Evolutionary conservation across 2,888 invertebrate genomes (phyloP), one percentile per base, ranked within the genome.

Genomic region (Spatulosminthurus flaviceps): DNA sequence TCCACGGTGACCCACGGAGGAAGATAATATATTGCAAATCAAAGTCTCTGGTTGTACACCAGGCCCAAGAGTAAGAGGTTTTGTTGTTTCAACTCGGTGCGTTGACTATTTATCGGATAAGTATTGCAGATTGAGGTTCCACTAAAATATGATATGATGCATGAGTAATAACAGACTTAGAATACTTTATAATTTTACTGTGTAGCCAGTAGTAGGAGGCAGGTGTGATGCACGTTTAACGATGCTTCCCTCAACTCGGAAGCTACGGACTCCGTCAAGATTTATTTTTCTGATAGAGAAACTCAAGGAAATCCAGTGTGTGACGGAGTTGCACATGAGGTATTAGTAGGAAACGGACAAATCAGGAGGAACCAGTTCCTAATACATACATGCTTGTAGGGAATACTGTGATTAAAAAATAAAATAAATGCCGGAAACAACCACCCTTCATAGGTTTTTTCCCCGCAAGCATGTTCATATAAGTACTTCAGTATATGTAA

Each of bases 351-450:
- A 24, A 19, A 64, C 5, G 11, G 11, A 26, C 4, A 64, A 64
- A 64, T 64, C 64, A 64, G 64, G 64, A 64, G 24, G 51, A 64
- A n/a, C 64, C 64, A 64, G 64, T 64, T n/a, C n/a, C n/a, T n/a
- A n/a, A n/a, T n/a, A n/a, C n/a, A n/a, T n/a, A 64, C 11, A 64
- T 64, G 24, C 9, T 11, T 51, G n/a, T 64, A 64, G 64, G 64
- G 24, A 64, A 24, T 64, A 22, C 64, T 26, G 64, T 22, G 64
- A 64, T 64, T 64, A 64, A 64, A 64, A 64, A 64, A 64, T 64
- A 64, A 24, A 2, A 26, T 22, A 64, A 64, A 64, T 64, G 64
- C 64, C 64, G 64, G 64, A 64, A 64, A 26, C 64, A 64, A n/a
- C 64, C 9, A 34, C 9, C 34, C 34, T 7, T 24, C 7, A 24